These are phyloP conservation scores for Hyposoter didymator DNA, from an alignment of 2,888 invertebrate species.

Conservation along the genomic window DNA sequence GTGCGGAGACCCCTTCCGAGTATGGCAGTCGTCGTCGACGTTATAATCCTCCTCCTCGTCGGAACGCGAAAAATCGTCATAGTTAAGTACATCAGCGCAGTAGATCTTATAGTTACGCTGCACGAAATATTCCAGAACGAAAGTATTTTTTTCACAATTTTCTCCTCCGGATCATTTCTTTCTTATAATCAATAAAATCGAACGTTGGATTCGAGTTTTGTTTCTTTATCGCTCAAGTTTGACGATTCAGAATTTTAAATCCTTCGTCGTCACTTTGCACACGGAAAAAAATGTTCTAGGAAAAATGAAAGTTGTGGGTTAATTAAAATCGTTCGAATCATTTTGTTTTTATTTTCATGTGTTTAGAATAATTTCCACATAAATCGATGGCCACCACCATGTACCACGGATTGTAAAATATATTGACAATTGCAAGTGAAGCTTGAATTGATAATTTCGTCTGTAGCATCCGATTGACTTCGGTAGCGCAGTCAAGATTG, in stretches of 20 bases:
- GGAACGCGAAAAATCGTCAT: slow-evolving; percentile 16
- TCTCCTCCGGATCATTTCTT: background rate
- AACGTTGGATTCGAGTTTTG: background rate
- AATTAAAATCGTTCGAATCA: background rate
- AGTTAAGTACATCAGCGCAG: slow-evolving; percentile 32
- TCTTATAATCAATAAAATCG: background rate
- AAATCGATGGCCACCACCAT: background rate
- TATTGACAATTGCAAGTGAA: background rate
- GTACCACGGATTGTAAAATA: background rate
- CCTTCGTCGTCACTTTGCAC: background rate
- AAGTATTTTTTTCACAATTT: background rate
- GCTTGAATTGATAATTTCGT: background rate
- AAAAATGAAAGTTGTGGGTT: background rate
- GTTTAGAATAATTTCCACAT: background rate
- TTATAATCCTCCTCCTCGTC: slow-evolving; percentile 30
- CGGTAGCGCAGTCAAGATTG: slow-evolving; percentile 32
- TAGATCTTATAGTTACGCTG: slow-evolving; percentile 10
- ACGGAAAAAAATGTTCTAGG: background rate
- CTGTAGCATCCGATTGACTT: slow-evolving; percentile 12
- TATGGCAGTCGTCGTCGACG: slow-evolving; percentile 72
- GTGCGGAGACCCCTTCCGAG: slow-evolving; percentile 74
- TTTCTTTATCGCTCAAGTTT: background rate
- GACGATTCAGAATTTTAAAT: background rate
- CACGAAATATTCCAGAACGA: background rate
- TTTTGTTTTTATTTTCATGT: background rate